Conservation (phyloP, 2,113 vertebrate genomes). For the Trematomus loennbergii region DNA sequence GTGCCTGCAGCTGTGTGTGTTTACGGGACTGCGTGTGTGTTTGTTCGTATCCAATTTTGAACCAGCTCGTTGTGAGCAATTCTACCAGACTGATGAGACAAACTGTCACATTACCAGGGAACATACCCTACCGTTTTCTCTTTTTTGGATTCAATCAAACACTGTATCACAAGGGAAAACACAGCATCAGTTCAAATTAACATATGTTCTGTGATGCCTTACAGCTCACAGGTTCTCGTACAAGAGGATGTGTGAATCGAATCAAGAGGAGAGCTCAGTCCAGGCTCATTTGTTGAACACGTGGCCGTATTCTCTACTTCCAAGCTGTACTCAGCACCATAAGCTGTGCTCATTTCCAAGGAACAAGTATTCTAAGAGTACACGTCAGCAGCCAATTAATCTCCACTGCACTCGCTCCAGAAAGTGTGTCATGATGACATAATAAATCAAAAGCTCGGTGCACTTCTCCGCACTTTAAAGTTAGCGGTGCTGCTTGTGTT, state of each 20-base stretch:
- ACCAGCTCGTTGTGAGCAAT: constrained; percentile 42
- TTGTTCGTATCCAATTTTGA: constrained; percentile 30
- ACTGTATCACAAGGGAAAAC: background rate
- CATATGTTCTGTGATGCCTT: constrained; percentile 8
- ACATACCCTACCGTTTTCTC: background rate
- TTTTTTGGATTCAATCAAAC: background rate
- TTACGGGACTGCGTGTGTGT: constrained; percentile 1
- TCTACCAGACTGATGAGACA: constrained; percentile 48
- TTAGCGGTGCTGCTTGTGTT: constrained; percentile 23
- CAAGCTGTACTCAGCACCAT: background rate
- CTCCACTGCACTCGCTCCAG: constrained; percentile 14
- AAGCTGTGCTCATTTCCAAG: constrained; percentile 14
- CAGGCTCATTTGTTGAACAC: constrained; percentile 14
- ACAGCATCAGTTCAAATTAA: constrained; percentile 1
- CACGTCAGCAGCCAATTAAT: constrained; percentile 42
- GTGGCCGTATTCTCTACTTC: constrained; percentile 20
- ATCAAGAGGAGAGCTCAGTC: background rate
- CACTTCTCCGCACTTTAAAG: background rate
- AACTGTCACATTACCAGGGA: constrained; percentile 49
- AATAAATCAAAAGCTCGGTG: constrained; percentile 37
- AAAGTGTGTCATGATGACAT: constrained; percentile 14
- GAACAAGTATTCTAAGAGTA: constrained; percentile 19
- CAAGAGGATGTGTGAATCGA: constrained; percentile 1
- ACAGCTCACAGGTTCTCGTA: background rate
- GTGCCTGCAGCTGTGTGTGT: background rate